Conservation (phyloP, 2,797 vertebrate genomes). For the Delichon dasypus region DNA sequence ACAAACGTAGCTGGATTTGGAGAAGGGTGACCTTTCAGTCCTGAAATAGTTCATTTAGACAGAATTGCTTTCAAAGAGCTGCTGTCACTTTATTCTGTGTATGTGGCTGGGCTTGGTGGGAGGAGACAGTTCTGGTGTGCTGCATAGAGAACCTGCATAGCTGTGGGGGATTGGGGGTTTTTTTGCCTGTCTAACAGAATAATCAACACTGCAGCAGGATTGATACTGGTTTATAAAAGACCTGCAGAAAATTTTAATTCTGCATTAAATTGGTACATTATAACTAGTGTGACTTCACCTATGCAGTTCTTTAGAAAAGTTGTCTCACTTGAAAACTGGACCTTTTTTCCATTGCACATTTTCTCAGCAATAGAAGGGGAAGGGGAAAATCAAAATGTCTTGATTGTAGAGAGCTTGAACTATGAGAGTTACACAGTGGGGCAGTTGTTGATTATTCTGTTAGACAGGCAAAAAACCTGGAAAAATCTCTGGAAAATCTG, state of each 20-base stretch:
- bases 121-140: background rate
- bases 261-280: background rate
- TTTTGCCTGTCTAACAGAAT: background rate
- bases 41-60: background rate
- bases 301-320: background rate
- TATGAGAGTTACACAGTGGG: background rate
- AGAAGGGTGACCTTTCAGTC: background rate
- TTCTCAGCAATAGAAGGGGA: background rate
- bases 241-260: background rate
- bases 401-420: background rate
- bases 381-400: background rate
- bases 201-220: background rate
- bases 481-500: no score
- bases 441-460: background rate
- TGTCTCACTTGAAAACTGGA: background rate
- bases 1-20: accelerated
- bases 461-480: no score
- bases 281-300: background rate
- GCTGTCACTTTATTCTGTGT: background rate
- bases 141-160: no score
- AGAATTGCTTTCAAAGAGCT: background rate
- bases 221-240: background rate
- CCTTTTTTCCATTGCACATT: background rate
- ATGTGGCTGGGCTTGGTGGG: background rate
- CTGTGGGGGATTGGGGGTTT: accelerated